phyloP scores from a whole-genome alignment of 2,888 invertebrate species.

The Onthophagus sagittarius region DNA sequence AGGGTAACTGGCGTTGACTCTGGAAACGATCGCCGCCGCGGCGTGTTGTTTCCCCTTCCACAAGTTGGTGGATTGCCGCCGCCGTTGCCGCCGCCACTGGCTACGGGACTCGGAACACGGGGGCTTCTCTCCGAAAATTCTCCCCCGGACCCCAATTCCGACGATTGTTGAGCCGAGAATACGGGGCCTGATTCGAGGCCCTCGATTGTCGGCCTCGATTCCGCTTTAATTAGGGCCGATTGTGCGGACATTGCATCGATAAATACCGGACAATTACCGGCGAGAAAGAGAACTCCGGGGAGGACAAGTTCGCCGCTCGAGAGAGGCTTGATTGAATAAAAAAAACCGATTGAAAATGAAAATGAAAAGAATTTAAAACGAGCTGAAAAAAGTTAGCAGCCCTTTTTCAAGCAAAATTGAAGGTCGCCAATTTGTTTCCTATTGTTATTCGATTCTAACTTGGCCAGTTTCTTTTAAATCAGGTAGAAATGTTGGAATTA shows the following conservation, averaged over 20 bases:
- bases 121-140: neutral
- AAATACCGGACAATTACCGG: neutral
- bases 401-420: no score
- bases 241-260: neutral
- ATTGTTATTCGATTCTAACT: no score
- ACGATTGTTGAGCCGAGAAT: neutral
- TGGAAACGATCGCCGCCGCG: neutral
- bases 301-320: no score
- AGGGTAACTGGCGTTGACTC: neutral
- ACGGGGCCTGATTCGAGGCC: neutral
- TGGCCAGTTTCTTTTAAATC: no score
- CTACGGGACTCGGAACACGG: no score
- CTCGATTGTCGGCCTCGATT: neutral
- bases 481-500: no score
- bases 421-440: no score
- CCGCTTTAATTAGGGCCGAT: neutral
- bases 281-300: neutral
- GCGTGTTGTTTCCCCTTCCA: neutral
- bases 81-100: neutral
- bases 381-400: no score
- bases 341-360: no score
- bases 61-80: neutral
- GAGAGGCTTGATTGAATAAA: no score
- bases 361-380: no score
- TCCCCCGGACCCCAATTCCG: neutral